phyloP scores from a whole-genome alignment of 2,888 invertebrate genomes.

The Timandra comae region DNA sequence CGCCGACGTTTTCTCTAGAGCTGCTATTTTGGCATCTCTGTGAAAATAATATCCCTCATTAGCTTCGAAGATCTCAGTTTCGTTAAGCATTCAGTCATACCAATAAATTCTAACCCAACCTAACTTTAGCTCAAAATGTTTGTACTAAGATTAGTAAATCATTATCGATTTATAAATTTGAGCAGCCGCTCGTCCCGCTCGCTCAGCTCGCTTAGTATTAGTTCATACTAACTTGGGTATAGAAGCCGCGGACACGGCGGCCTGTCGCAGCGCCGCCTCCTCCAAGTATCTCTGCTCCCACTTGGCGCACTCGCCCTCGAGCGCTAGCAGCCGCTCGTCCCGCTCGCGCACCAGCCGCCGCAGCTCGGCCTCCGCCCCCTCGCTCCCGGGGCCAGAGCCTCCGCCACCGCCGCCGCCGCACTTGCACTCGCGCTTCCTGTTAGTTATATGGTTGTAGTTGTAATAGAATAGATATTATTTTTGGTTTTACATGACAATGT shows the following conservation, averaged over 20 bases:
- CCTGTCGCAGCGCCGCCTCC: conserved; percentile 86
- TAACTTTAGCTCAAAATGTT: too few relatives aligned
- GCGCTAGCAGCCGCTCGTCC: conserved; percentile 68
- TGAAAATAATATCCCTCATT: too few relatives aligned
- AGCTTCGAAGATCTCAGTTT: too few relatives aligned
- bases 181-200: too few relatives aligned
- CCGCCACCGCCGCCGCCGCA: conserved; percentile 48
- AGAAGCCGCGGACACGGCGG: conserved; percentile 88
- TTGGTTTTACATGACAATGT: neutral
- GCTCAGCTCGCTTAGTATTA: too few relatives aligned
- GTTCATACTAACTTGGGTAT: conserved; percentile 78
- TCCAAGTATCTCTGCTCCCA: conserved; percentile 92
- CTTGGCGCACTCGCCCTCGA: conserved; percentile 88
- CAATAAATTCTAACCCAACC: too few relatives aligned
- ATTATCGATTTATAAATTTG: too few relatives aligned
- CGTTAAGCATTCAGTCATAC: too few relatives aligned
- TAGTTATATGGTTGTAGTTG: neutral
- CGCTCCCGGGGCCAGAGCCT: conserved; percentile 34
- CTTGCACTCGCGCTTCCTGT: conserved; percentile 50
- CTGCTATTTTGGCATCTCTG: conserved; percentile 90
- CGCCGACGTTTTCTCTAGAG: conserved; percentile 87
- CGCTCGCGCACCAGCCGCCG: conserved; percentile 63
- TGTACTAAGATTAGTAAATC: too few relatives aligned
- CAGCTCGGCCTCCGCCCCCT: conserved; percentile 68
- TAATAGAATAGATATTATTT: neutral